Evolutionary conservation across 2,797 vertebrate genomes (phyloP).

Genomic region (Remorina albescens): DNA sequence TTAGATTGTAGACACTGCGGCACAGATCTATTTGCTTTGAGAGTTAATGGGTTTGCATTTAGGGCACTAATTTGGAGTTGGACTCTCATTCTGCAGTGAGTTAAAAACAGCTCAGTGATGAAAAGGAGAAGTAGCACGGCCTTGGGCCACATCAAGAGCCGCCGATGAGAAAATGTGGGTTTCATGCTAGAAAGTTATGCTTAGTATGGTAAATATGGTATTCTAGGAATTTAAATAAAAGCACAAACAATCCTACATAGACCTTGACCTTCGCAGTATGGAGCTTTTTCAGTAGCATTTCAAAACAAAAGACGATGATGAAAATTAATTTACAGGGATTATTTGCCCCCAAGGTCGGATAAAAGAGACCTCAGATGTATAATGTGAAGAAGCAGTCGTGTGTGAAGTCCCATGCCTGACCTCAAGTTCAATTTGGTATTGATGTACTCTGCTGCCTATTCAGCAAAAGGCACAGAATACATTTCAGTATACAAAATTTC

Average conservation of each 20-base stretch:
- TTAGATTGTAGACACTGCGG: constrained; percentile 41
- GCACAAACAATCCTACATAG: constrained; percentile 8
- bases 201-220: constrained; percentile 19
- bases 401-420: constrained; percentile 56
- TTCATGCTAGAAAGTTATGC: constrained; percentile 24
- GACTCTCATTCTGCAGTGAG: constrained; percentile 42
- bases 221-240: constrained; percentile 59
- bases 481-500: constrained; percentile 42
- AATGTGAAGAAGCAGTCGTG: constrained; percentile 45
- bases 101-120: constrained; percentile 63
- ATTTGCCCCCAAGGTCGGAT: constrained; percentile 55
- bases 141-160: constrained; percentile 53
- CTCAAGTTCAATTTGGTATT: constrained; percentile 64
- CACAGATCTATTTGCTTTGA: constrained; percentile 61
- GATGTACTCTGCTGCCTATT: constrained; percentile 38
- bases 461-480: constrained; percentile 36
- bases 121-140: constrained; percentile 52
- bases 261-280: constrained; percentile 38
- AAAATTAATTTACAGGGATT: constrained; percentile 67
- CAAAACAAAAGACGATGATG: constrained; percentile 44
- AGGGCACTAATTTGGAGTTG: constrained; percentile 68
- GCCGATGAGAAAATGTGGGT: constrained; percentile 28
- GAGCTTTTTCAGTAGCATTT: constrained; percentile 41
- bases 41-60: constrained; percentile 73
- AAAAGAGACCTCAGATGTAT: constrained; percentile 60